phyloP scores from a whole-genome alignment of 2,797 vertebrate species.

The Gambusia yucatana region DNA sequence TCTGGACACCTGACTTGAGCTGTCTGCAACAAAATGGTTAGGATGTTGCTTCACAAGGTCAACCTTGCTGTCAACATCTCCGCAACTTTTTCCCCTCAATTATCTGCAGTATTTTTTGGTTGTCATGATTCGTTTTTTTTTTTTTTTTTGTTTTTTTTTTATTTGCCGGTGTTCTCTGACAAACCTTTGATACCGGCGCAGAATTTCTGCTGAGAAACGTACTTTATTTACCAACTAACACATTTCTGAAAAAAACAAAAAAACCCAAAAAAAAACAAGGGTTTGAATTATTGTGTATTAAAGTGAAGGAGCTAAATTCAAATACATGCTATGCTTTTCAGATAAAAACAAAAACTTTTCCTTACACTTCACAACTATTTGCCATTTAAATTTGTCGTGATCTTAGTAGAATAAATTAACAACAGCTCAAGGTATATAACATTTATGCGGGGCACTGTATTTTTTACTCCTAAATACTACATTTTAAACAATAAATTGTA shows the following conservation, averaged over 20 bases:
- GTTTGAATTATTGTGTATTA: neutral
- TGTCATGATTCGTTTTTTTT: neutral
- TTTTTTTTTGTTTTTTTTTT: neutral
- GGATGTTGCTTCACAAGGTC: neutral
- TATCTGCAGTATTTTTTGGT: neutral
- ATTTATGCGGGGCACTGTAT: neutral
- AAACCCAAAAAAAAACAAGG: neutral
- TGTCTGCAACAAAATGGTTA: neutral
- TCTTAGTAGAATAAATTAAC: neutral
- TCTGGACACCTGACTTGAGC: neutral
- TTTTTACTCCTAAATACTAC: neutral
- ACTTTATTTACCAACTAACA: neutral
- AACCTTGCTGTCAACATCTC: neutral
- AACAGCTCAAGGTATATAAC: neutral
- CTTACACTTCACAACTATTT: neutral
- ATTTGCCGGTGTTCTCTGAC: neutral
- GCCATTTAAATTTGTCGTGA: neutral
- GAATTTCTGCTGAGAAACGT: neutral
- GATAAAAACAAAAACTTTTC: neutral
- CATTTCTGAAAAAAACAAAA: neutral
- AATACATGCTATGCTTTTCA: neutral
- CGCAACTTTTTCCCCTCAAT: neutral
- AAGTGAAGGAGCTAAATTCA: neutral
- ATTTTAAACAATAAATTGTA: neutral
- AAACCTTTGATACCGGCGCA: neutral